phyloP scores from a whole-genome alignment of 2,888 invertebrate genomes.

The Ferdinandea cuprea region DNA sequence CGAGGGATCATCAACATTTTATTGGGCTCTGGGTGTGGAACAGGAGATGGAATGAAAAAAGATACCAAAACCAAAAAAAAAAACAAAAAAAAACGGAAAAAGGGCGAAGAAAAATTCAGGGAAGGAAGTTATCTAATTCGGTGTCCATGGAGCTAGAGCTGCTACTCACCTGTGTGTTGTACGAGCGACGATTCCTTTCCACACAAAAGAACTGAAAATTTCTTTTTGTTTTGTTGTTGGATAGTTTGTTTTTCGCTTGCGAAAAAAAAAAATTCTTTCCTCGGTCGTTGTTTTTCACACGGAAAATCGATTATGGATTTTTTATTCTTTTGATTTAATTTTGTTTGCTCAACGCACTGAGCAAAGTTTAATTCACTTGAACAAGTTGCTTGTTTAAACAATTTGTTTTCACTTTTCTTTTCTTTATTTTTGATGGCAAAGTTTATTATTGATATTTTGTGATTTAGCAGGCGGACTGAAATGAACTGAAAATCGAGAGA shows the following conservation, averaged over 20 bases:
- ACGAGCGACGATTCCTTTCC: conserved; percentile 29
- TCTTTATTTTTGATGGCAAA: conserved; percentile 2
- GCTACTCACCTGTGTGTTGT: conserved; percentile 72
- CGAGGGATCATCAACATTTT: conserved; percentile 13
- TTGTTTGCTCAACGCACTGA: neutral
- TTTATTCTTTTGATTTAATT: too few species aligned
- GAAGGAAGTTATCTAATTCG: conserved; percentile 68
- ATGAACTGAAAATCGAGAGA: conserved; percentile 37
- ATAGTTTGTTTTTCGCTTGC: too few species aligned
- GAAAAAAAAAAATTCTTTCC: neutral
- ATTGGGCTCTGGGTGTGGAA: conserved; percentile 2
- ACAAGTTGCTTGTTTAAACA: neutral
- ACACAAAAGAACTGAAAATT: conserved; percentile 25
- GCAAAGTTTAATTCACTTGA: neutral
- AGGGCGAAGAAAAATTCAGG: conserved; percentile 24
- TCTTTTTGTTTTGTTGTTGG: conserved; percentile 11
- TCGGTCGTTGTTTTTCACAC: conserved; percentile 66
- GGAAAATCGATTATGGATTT: conserved; percentile 69
- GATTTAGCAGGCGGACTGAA: conserved; percentile 6
- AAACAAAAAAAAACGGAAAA: conserved; percentile 18
- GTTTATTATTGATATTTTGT: neutral
- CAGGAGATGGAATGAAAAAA: conserved; percentile 17
- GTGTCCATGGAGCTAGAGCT: conserved; percentile 36
- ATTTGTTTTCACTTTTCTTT: neutral
- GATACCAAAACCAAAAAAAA: conserved; percentile 51